Conservation (phyloP, 2,113 vertebrate species). For the Muntiacus muntjak region DNA sequence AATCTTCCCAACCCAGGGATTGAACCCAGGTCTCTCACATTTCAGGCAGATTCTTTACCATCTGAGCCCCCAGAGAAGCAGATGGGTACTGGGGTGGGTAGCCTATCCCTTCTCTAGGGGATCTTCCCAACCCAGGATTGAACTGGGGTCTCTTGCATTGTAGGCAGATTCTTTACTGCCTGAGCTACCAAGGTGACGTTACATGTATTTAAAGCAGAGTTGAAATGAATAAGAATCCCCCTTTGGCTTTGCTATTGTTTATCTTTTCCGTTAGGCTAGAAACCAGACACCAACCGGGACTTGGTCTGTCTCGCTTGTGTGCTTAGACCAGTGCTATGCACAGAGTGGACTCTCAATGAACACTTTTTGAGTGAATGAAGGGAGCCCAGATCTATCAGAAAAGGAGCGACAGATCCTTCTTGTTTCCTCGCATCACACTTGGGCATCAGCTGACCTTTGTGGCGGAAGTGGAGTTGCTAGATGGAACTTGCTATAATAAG, state of each 20-base stretch:
- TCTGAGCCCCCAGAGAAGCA: not conserved
- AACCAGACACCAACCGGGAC: not conserved
- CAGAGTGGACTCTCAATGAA: too few species aligned
- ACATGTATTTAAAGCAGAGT: not conserved
- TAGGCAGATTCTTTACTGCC: not conserved
- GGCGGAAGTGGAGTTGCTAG: not conserved
- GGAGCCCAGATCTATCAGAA: not conserved
- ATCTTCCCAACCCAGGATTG: not conserved
- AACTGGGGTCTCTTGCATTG: not conserved
- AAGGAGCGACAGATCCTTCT: not conserved
- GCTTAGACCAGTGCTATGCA: not conserved
- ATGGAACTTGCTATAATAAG: not conserved
- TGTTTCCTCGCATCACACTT: not conserved
- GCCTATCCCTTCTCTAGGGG: not conserved
- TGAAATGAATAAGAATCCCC: not conserved
- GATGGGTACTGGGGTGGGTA: not conserved
- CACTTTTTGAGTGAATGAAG: not conserved
- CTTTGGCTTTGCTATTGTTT: not conserved
- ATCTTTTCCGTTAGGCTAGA: not conserved
- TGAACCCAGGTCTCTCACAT: not conserved
- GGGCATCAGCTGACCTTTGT: constrained; percentile 12
- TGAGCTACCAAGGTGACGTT: not conserved
- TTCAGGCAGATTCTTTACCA: not conserved
- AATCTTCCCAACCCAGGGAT: not conserved
- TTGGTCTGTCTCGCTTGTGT: not conserved